phyloP scores from a whole-genome alignment of 2,797 vertebrate species.

The Falco novaeseelandiae region DNA sequence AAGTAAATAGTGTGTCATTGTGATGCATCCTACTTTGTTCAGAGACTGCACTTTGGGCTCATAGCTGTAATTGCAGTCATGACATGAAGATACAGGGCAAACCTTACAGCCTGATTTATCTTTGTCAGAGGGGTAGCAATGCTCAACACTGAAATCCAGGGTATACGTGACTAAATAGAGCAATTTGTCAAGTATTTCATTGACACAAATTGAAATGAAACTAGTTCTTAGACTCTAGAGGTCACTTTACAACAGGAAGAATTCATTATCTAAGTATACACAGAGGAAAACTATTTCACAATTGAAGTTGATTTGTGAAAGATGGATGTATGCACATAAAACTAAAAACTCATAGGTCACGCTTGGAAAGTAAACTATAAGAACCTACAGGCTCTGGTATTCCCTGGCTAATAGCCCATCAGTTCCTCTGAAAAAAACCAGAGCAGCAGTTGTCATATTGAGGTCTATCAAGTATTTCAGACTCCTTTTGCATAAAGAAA shows the following conservation, averaged over 20 bases:
- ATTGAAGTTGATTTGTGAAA: slow-evolving; percentile 70
- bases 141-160: slow-evolving; percentile 58
- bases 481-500: not conserved
- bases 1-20: slow-evolving; percentile 23
- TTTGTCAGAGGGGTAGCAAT: slow-evolving; percentile 59
- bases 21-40: slow-evolving; percentile 5
- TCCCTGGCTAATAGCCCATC: slow-evolving; percentile 1
- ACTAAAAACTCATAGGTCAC: slow-evolving; percentile 62
- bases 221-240: slow-evolving; percentile 67
- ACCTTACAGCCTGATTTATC: slow-evolving; percentile 52
- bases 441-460: not conserved
- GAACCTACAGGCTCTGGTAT: slow-evolving; percentile 7
- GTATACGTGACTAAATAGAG: slow-evolving; percentile 58
- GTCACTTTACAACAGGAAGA: slow-evolving; percentile 78
- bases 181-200: slow-evolving; percentile 74
- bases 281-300: slow-evolving; percentile 65
- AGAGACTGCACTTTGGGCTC: not conserved
- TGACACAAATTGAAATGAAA: slow-evolving; percentile 78
- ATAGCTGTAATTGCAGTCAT: slow-evolving; percentile 39
- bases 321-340: slow-evolving; percentile 57
- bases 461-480: not conserved
- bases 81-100: slow-evolving; percentile 34
- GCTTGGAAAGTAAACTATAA: slow-evolving; percentile 60
- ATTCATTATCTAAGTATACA: slow-evolving; percentile 74
- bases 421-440: not conserved